Evolutionary conservation across 2,113 vertebrate species (phyloP), one percentile per base, ranked within the genome.

Genomic region (Ochotona curzoniae): DNA sequence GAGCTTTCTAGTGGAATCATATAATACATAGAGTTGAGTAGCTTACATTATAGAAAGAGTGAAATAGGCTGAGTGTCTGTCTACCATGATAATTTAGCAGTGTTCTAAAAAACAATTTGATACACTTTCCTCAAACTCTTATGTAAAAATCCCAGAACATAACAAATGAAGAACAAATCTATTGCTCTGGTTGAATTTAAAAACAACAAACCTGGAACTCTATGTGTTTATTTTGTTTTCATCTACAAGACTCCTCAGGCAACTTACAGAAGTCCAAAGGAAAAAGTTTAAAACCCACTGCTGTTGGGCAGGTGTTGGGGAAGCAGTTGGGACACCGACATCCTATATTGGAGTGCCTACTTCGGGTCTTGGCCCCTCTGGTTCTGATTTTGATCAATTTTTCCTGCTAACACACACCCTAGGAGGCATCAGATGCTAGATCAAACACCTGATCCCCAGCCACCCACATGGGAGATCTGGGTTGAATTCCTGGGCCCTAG

Each of bases 81-180:
- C 54, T 81, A 35, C 38, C 8, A 5, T 8, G 38, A 38, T 78
- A 44, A 49, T n/a, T 25, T 73, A 86, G 32, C 2, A 81, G 18
- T 61, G n/a, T 78, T n/a, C 21, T 1, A 26, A 69, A 63, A 60
- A 69, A 80, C 35, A 17, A 10, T 30, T 47, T 30, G 60, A 26
- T 12, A 13, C 51, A 44, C 80, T 85, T 82, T 91, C 78, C 1
- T 32, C 54, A 71, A 88, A 95, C 60, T 60, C 28, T 91, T 67
- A 79, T 5, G 21, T 61, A 32, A 91, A 44, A 91, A 78, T 67
- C 17, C 15, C 70, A 61, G 74, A 92, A 86, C 30, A 49, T 11
- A 90, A 74, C 8, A 60, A 44, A 44, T 44, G 14, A 92, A 88
- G 57, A 67, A 44, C 63, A 95, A 83, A 30, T 7, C 23, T 13